phyloP scores from a whole-genome alignment of 2,888 invertebrate species.

The Ligdia adustata region DNA sequence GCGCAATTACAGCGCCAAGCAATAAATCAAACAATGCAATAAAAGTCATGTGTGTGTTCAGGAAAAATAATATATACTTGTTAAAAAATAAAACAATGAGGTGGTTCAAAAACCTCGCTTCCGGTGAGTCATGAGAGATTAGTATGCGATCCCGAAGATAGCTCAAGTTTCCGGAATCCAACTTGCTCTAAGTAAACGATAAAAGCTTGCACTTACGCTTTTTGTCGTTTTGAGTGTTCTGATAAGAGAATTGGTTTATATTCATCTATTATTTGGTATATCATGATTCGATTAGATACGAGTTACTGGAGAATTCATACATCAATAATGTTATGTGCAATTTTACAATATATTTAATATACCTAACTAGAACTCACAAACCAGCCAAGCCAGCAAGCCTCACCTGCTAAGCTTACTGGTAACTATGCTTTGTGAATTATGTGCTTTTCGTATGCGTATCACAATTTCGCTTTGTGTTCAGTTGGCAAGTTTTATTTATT shows the following conservation, averaged over 20 bases:
- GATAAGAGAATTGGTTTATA: background rate
- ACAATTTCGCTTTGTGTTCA: too few relatives aligned
- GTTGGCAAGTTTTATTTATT: too few relatives aligned
- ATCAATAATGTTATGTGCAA: background rate
- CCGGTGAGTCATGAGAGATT: constrained; percentile 33
- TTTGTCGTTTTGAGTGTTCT: background rate
- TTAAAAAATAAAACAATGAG: constrained; percentile 12
- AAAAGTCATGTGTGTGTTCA: constrained; percentile 11
- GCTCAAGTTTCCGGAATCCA: constrained; percentile 3
- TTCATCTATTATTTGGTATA: background rate
- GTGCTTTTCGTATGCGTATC: too few relatives aligned
- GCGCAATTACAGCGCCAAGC: constrained; percentile 7
- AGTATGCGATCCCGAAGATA: constrained; percentile 17
- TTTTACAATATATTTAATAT: background rate
- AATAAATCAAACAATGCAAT: constrained; percentile 16
- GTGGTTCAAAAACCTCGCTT: constrained; percentile 26
- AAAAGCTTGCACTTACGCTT: background rate
- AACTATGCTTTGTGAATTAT: too few relatives aligned
- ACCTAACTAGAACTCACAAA: too few relatives aligned
- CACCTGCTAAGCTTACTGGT: too few relatives aligned
- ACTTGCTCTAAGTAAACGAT: too few relatives aligned
- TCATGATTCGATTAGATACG: constrained; percentile 5
- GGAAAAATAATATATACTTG: background rate
- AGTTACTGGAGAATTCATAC: background rate
- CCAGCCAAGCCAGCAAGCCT: too few relatives aligned